phyloP scores from a whole-genome alignment of 2,797 vertebrate species.

The Protosalanx chinensis region DNA sequence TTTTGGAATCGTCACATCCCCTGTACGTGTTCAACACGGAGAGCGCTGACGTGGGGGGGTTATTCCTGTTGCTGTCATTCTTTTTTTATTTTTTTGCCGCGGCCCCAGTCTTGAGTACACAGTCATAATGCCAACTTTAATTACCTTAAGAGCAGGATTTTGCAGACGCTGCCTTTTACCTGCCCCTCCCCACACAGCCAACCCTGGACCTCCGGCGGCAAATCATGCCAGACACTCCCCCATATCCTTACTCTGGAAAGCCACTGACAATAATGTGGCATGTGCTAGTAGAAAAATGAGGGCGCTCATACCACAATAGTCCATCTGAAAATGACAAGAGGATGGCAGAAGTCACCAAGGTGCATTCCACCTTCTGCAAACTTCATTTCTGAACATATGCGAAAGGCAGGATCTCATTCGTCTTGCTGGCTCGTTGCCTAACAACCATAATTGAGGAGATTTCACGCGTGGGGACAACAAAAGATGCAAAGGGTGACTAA shows the following conservation, averaged over 20 bases:
- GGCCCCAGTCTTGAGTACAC: slow-evolving; percentile 48
- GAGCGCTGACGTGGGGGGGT: slow-evolving; percentile 34
- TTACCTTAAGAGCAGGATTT: slow-evolving; percentile 75
- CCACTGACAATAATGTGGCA: slow-evolving; percentile 46
- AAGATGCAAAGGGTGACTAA: slow-evolving; percentile 42
- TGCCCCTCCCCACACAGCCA: not conserved
- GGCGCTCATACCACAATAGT: not conserved
- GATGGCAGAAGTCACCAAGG: slow-evolving; percentile 17
- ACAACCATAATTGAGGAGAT: slow-evolving; percentile 35
- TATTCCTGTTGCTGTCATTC: slow-evolving; percentile 40
- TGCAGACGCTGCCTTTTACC: slow-evolving; percentile 67
- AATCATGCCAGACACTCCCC: slow-evolving; percentile 68
- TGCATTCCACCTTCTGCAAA: slow-evolving; percentile 5
- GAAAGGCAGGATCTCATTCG: slow-evolving; percentile 18
- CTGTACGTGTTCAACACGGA: not conserved
- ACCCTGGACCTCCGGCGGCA: slow-evolving; percentile 61
- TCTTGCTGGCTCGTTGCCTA: slow-evolving; percentile 6
- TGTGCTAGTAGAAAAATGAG: slow-evolving; percentile 38
- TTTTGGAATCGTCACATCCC: no score
- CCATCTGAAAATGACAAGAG: not conserved
- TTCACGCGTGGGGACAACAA: slow-evolving; percentile 34
- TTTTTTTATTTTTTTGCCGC: slow-evolving; percentile 41
- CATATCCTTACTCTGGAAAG: slow-evolving; percentile 55
- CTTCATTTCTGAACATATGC: slow-evolving; percentile 21
- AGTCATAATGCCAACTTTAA: slow-evolving; percentile 70